phyloP scores from a whole-genome alignment of 2,113 vertebrate species.

The Hippolais icterina region DNA sequence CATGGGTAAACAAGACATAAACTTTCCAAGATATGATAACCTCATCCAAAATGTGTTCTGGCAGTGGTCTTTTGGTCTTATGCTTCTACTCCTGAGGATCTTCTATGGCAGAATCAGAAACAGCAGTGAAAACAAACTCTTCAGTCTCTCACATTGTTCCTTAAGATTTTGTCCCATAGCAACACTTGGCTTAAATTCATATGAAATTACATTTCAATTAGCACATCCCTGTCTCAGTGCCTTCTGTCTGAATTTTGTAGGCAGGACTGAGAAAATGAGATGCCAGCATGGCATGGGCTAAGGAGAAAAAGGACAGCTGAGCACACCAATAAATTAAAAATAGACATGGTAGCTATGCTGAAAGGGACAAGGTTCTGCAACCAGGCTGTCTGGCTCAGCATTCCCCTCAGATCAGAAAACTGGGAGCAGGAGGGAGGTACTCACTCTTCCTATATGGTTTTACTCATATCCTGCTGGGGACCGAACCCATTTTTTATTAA shows the following conservation, averaged over 20 bases:
- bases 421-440: accelerated
- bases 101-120: not conserved
- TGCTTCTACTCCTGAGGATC: not conserved
- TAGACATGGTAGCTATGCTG: not conserved
- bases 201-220: not conserved
- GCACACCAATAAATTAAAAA: not conserved
- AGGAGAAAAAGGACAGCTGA: not conserved
- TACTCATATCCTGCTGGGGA: not conserved
- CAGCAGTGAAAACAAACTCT: not conserved
- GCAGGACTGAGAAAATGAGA: not conserved
- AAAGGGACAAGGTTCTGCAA: not conserved
- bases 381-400: not conserved
- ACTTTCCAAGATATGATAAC: not conserved
- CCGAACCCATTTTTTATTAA: not conserved
- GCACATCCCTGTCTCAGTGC: not conserved
- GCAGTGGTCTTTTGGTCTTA: not conserved
- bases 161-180: not conserved
- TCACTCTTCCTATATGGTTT: not conserved
- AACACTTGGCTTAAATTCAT: not conserved
- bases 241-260: not conserved
- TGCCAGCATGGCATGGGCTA: accelerated
- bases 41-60: not conserved
- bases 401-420: not conserved
- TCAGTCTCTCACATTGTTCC: accelerated
- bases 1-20: not conserved